Conservation (phyloP, 2,888 invertebrate species). For the Amorpha juglandis region DNA sequence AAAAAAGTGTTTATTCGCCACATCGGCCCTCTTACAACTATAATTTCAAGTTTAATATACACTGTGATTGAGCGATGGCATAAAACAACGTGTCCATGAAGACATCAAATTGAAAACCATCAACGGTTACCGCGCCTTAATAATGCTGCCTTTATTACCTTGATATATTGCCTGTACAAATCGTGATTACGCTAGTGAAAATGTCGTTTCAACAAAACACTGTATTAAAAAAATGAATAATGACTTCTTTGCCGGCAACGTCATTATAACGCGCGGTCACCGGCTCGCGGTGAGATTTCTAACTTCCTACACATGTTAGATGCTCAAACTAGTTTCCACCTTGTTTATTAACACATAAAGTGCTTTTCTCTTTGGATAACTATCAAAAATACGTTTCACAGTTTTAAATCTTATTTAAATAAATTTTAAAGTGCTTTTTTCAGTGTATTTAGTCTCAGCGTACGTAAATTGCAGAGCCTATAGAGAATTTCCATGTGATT, state of each 20-base stretch:
- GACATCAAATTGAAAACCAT: slow-evolving; percentile 81
- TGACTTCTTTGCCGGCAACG: slow-evolving; percentile 80
- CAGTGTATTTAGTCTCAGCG: slow-evolving; percentile 30
- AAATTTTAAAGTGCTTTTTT: slow-evolving; percentile 41
- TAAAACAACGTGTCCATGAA: slow-evolving; percentile 60
- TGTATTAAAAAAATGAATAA: slow-evolving; percentile 84
- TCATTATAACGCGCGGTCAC: slow-evolving; percentile 78
- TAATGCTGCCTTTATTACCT: slow-evolving; percentile 74
- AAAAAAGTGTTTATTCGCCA: slow-evolving; percentile 16
- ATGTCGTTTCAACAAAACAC: slow-evolving; percentile 83
- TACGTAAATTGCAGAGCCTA: slow-evolving; percentile 50
- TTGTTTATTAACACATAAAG: slow-evolving; percentile 41
- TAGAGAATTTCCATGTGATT: slow-evolving; percentile 69
- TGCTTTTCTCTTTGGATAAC: slow-evolving; percentile 35
- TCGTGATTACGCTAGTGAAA: slow-evolving; percentile 82
- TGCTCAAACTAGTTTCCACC: slow-evolving; percentile 43
- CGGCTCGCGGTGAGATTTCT: slow-evolving; percentile 72
- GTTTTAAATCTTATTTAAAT: slow-evolving; percentile 45
- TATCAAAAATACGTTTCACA: background rate
- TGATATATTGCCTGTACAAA: slow-evolving; percentile 79
- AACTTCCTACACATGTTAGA: slow-evolving; percentile 55
- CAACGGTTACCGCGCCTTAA: slow-evolving; percentile 62
- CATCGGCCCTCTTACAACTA: slow-evolving; percentile 41
- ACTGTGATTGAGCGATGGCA: slow-evolving; percentile 51
- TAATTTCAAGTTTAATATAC: slow-evolving; percentile 44